Percentiles rank a stretch among this genome's conserved stretches.
phyloP scores from a whole-genome alignment of 1,140 invertebrate genomes.

The Diorhabda elongata region DNA sequence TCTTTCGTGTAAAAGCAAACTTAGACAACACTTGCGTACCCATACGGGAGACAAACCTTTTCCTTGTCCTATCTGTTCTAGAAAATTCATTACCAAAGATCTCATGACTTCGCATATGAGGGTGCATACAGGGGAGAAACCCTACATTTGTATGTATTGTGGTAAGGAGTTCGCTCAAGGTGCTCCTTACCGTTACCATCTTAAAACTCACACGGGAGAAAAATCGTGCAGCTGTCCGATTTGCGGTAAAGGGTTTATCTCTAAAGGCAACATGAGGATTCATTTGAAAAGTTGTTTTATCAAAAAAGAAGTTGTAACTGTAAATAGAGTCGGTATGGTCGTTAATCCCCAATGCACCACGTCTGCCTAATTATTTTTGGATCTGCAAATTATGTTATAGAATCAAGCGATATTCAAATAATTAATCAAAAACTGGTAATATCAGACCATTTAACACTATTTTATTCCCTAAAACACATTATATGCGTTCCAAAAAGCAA shows the following conservation, averaged over 20 bases:
- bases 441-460: too few relatives aligned
- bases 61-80: slow-evolving; percentile 37
- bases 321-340: too few relatives aligned
- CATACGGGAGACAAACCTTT: slow-evolving; percentile 44
- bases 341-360: too few relatives aligned
- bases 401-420: too few relatives aligned
- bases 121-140: slow-evolving; percentile 31
- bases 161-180: slow-evolving; percentile 40
- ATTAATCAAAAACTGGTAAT: too few relatives aligned
- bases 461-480: too few relatives aligned
- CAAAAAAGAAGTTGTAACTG: not conserved
- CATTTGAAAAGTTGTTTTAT: slow-evolving; percentile 27
- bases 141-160: slow-evolving; percentile 37
- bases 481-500: too few relatives aligned
- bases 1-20: slow-evolving; percentile 63
- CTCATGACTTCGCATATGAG: slow-evolving; percentile 39
- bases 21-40: slow-evolving; percentile 55
- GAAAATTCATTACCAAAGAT: slow-evolving; percentile 40
- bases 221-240: slow-evolving; percentile 49
- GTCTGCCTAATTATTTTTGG: too few relatives aligned
- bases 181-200: slow-evolving; percentile 65
- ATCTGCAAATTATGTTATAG: too few relatives aligned
- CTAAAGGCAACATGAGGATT: slow-evolving; percentile 30
- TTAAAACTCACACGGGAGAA: slow-evolving; percentile 51
- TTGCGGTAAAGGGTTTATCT: slow-evolving; percentile 48